phyloP scores from a whole-genome alignment of 2,113 vertebrate species.

The Saguinus imperator region DNA sequence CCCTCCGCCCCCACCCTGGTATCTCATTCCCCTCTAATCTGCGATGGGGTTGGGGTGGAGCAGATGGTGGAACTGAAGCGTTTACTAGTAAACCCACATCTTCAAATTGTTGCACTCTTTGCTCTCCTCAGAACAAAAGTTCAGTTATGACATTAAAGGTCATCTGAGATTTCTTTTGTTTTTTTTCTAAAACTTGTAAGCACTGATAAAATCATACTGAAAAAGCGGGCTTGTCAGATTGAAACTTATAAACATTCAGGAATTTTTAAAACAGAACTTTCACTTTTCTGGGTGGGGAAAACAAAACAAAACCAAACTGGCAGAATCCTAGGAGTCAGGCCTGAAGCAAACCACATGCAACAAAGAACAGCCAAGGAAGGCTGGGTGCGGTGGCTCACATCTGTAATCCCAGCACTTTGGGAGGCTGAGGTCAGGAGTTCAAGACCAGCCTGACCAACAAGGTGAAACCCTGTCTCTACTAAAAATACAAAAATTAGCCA shows the following conservation, averaged over 20 bases:
- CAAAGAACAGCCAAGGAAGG: slow-evolving; percentile 18
- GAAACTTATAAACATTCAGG: neutral
- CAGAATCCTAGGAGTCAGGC: neutral
- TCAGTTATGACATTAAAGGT: slow-evolving; percentile 57
- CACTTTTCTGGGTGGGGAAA: neutral
- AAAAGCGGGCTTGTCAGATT: neutral
- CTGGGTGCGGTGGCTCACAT: too few species aligned
- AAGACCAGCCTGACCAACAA: too few species aligned
- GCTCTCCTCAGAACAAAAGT: slow-evolving; percentile 41
- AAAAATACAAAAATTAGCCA: too few species aligned
- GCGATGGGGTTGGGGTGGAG: neutral
- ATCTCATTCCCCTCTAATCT: neutral
- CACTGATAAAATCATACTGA: neutral
- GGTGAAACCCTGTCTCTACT: too few species aligned
- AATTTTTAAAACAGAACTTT: neutral
- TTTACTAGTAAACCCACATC: slow-evolving; percentile 70
- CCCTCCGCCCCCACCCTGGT: neutral
- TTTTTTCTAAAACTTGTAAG: neutral
- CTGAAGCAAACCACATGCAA: slow-evolving; percentile 2
- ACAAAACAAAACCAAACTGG: neutral
- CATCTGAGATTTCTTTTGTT: neutral
- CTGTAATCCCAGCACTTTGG: too few species aligned
- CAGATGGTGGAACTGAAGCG: slow-evolving; percentile 69
- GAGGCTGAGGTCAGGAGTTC: too few species aligned
- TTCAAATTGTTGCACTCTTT: slow-evolving; percentile 55